Percentiles rank a stretch among this genome's conserved stretches.
These are phyloP conservation scores for Aradophagus sp. DNA, from an alignment of 1,140 invertebrate genomes.

Conservation along the genomic window DNA sequence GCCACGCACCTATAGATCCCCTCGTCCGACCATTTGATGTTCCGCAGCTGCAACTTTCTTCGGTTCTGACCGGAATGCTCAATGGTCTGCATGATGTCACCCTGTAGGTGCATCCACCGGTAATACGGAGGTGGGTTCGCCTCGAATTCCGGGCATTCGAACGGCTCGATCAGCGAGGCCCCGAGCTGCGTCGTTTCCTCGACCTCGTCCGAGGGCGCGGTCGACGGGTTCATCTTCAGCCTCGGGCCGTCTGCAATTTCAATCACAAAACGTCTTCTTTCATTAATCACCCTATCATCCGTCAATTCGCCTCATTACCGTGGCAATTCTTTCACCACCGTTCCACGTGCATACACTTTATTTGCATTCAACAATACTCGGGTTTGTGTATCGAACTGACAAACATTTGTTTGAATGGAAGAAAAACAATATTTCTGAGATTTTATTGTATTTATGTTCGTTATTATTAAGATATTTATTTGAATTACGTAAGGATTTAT, in stretches of 20 bases:
- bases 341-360: too few relatives aligned
- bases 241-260: conserved; percentile 82
- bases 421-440: too few relatives aligned
- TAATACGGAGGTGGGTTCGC: conserved; percentile 88
- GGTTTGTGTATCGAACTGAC: too few relatives aligned
- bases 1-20: too few relatives aligned
- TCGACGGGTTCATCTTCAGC: conserved; percentile 75
- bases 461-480: too few relatives aligned
- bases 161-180: conserved; percentile 80
- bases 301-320: too few relatives aligned
- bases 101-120: conserved; percentile 68
- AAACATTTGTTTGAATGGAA: too few relatives aligned
- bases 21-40: conserved; percentile 71
- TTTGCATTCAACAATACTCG: too few relatives aligned
- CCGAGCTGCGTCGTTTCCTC: conserved; percentile 63
- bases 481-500: too few relatives aligned
- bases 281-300: too few relatives aligned
- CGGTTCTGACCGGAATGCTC: conserved; percentile 62
- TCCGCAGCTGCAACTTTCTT: conserved; percentile 64
- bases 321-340: too few relatives aligned
- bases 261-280: neutral
- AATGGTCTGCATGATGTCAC: conserved; percentile 64
- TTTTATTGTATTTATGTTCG: too few relatives aligned
- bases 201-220: conserved; percentile 78
- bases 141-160: conserved; percentile 86